These are phyloP conservation scores for Drosophila melanosoma DNA, from an alignment of 2,888 invertebrate genomes.

Conservation along the genomic window DNA sequence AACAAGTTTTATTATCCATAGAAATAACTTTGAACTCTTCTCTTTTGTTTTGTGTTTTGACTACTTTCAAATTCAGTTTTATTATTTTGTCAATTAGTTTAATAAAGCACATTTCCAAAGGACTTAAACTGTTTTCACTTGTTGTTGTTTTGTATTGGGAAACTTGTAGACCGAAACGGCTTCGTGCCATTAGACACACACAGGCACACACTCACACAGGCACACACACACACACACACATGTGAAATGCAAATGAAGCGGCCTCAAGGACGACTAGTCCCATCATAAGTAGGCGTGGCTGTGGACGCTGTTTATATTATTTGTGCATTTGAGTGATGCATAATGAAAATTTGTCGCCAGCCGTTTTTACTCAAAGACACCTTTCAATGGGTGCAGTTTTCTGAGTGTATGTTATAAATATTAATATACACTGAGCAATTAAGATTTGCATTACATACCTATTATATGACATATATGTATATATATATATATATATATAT, in stretches of 20 bases:
- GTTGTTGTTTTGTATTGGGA: slow-evolving; percentile 17
- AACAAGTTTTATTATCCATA: neutral
- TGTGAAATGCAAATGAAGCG: slow-evolving; percentile 20
- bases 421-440: slow-evolving; percentile 20
- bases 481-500: neutral
- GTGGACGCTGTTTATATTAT: slow-evolving; percentile 56
- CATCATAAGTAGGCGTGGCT: slow-evolving; percentile 50
- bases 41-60: neutral
- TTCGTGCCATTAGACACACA: slow-evolving; percentile 43
- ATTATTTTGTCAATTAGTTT: slow-evolving; percentile 30
- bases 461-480: neutral
- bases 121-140: slow-evolving; percentile 1
- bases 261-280: slow-evolving; percentile 32
- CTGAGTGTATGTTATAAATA: slow-evolving; percentile 14
- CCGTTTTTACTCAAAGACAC: slow-evolving; percentile 15
- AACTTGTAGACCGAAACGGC: slow-evolving; percentile 57
- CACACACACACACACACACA: slow-evolving; percentile 3
- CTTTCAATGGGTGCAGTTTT: neutral
- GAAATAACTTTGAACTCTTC: neutral
- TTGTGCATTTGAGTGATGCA: slow-evolving; percentile 65
- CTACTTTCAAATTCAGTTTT: neutral
- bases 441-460: neutral
- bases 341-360: slow-evolving; percentile 44
- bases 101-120: slow-evolving; percentile 15
- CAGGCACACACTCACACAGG: slow-evolving; percentile 9